These are phyloP conservation scores for Hydropsyche tenuis DNA, from an alignment of 1,140 invertebrate genomes.

Conservation along the genomic window DNA sequence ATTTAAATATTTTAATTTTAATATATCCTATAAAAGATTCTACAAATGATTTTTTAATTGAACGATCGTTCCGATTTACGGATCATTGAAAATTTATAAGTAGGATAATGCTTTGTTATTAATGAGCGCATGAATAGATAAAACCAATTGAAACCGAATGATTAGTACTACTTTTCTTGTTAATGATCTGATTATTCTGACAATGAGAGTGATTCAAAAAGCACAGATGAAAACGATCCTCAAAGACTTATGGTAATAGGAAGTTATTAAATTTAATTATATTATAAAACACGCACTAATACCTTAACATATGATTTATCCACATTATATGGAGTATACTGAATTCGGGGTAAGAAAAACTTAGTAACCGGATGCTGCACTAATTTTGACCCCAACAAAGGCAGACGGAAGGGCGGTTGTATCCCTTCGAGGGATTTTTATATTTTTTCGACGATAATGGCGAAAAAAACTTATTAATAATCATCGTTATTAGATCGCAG, in stretches of 20 bases:
- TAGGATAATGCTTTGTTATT: background rate
- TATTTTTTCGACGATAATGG: constrained; percentile 30
- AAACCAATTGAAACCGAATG: too few species aligned
- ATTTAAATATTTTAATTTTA: background rate
- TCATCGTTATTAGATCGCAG: constrained; percentile 39
- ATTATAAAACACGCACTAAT: constrained; percentile 35
- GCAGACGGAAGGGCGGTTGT: constrained; percentile 31
- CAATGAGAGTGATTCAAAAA: too few species aligned
- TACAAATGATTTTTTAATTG: too few species aligned
- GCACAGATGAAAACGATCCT: too few species aligned
- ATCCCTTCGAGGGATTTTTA: constrained; percentile 28
- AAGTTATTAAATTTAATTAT: constrained; percentile 45
- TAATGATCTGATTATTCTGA: too few species aligned
- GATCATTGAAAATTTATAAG: background rate
- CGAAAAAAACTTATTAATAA: constrained; percentile 48
- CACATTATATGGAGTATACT: constrained; percentile 17
- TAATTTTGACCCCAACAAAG: constrained; percentile 46
- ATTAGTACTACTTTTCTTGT: too few species aligned
- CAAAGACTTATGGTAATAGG: constrained; percentile 25
- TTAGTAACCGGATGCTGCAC: constrained; percentile 44
- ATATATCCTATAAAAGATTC: too few species aligned
- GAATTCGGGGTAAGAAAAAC: constrained; percentile 29
- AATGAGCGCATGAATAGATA: too few species aligned
- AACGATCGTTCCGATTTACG: too few species aligned
- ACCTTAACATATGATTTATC: constrained; percentile 34